Conservation (phyloP, 2,113 vertebrate species). For the Galeopterus variegatus region DNA sequence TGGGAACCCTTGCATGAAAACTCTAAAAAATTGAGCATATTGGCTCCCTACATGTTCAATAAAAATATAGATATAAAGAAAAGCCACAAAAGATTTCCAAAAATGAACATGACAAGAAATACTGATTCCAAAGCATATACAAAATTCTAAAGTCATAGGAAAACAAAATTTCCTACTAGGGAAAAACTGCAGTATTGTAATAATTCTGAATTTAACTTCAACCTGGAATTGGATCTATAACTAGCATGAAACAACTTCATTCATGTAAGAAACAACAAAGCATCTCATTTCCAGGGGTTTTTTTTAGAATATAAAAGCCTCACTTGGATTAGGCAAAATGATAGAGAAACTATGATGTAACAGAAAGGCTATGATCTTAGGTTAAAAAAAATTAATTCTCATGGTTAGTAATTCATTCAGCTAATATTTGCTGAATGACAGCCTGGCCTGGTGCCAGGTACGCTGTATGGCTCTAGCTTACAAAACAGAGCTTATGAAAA, state of each 20-base stretch:
- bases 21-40: not conserved
- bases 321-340: not conserved
- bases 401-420: not conserved
- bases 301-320: constrained; percentile 3
- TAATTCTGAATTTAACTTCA: constrained; percentile 19
- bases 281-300: not conserved
- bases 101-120: constrained; percentile 1
- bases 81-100: not conserved
- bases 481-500: not conserved
- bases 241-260: not conserved
- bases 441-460: not conserved
- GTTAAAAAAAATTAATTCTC: not conserved
- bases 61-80: not conserved
- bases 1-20: not conserved
- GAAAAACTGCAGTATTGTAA: not conserved
- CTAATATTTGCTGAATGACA: not conserved
- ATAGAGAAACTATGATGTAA: not conserved
- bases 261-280: not conserved
- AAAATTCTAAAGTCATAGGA: not conserved
- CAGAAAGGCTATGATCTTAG: not conserved
- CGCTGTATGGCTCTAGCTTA: not conserved
- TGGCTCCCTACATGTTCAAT: not conserved
- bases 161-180: not conserved
- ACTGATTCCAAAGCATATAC: not conserved
- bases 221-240: not conserved